Conservation (phyloP, 2,888 invertebrate species). For the Nudaria mundana region DNA sequence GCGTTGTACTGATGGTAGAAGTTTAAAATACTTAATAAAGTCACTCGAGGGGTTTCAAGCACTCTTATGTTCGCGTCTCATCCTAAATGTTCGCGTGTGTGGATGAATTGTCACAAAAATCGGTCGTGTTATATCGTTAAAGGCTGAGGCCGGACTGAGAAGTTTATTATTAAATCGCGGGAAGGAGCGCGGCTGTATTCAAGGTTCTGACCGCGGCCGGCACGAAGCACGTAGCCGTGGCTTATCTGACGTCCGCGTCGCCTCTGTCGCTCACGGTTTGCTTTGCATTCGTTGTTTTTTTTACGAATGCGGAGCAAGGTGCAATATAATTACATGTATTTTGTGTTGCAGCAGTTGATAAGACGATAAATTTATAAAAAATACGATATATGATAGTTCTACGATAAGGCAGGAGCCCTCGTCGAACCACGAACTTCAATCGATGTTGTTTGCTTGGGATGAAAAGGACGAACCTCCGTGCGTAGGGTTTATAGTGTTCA, state of each 20-base stretch:
- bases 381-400: too few relatives aligned
- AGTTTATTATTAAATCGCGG: conserved; percentile 72
- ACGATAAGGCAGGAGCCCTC: too few relatives aligned
- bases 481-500: too few relatives aligned
- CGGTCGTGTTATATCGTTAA: conserved; percentile 72
- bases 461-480: too few relatives aligned
- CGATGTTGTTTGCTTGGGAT: too few relatives aligned
- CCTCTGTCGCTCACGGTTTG: conserved; percentile 58
- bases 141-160: conserved; percentile 74
- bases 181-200: conserved; percentile 70
- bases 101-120: conserved; percentile 46
- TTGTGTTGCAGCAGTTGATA: conserved; percentile 4
- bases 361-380: too few relatives aligned
- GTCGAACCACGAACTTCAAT: too few relatives aligned
- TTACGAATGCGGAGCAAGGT: too few relatives aligned
- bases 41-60: conserved; percentile 35
- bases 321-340: too few relatives aligned
- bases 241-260: conserved; percentile 65
- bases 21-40: conserved; percentile 4
- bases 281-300: conserved; percentile 7
- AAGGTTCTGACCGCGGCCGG: conserved; percentile 68
- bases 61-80: conserved; percentile 37
- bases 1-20: conserved; percentile 36
- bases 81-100: conserved; percentile 37
- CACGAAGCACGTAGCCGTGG: conserved; percentile 58